These are phyloP conservation scores for Rhabdomys pumilio DNA, from an alignment of 2,797 vertebrate species.

Conservation along the genomic window DNA sequence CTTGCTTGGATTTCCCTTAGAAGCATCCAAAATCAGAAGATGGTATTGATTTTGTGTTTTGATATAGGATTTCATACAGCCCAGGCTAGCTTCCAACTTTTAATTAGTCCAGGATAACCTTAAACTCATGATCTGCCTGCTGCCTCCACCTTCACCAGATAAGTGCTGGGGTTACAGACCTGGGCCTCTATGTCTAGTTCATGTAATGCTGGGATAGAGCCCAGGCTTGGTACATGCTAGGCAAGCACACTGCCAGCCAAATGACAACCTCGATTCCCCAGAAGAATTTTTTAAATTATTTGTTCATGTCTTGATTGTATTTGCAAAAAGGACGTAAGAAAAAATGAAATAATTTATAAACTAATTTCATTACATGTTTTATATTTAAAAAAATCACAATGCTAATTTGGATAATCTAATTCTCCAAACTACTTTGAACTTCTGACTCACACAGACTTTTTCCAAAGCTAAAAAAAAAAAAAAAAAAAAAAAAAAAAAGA, in stretches of 20 bases:
- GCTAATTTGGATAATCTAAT: slow-evolving; percentile 48
- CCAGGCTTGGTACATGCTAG: background rate
- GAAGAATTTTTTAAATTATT: slow-evolving; percentile 53
- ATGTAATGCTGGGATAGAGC: background rate
- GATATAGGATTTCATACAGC: background rate
- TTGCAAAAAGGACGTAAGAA: slow-evolving; percentile 16
- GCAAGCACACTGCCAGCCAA: background rate
- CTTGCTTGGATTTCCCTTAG: slow-evolving; percentile 13
- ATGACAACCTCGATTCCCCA: background rate
- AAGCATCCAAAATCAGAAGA: slow-evolving; percentile 50
- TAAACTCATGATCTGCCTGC: background rate
- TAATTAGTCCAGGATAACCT: background rate
- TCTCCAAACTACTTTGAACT: slow-evolving; percentile 58
- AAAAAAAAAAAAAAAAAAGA: no score
- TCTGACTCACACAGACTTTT: slow-evolving; percentile 24
- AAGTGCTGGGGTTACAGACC: background rate
- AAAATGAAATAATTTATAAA: slow-evolving; percentile 4
- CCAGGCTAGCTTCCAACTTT: background rate
- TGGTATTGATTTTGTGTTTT: background rate
- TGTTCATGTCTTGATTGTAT: slow-evolving; percentile 72
- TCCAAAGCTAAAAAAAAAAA: slow-evolving; percentile 37
- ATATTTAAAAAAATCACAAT: slow-evolving; percentile 29
- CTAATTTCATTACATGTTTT: slow-evolving; percentile 32
- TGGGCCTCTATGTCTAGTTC: background rate
- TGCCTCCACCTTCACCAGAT: background rate